Conservation (phyloP, 2,797 vertebrate species). For the Crenichthys baileyi region DNA sequence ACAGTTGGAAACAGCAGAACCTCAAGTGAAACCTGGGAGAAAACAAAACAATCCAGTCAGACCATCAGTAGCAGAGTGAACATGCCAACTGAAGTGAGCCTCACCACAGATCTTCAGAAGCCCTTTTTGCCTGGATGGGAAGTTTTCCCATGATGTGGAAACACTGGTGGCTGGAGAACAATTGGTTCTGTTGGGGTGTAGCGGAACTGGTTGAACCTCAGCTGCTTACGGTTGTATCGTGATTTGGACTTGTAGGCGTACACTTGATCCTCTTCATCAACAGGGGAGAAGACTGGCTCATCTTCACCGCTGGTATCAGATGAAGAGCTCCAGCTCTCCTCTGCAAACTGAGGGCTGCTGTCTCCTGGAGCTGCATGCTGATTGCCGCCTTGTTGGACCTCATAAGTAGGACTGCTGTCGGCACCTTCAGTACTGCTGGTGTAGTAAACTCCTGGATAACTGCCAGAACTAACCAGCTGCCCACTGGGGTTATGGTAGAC, state of each 20-base stretch:
- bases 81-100: neutral
- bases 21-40: too few relatives aligned
- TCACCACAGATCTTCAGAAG: neutral
- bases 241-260: conserved; percentile 3
- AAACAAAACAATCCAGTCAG: too few relatives aligned
- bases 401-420: neutral
- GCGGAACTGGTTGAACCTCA: neutral
- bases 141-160: neutral
- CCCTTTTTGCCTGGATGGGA: neutral
- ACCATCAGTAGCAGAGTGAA: too few relatives aligned
- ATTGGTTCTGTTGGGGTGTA: neutral
- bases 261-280: neutral
- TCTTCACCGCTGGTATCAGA: conserved; percentile 1
- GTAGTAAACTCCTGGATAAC: neutral
- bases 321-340: conserved; percentile 4
- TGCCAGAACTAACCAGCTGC: neutral
- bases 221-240: neutral
- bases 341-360: neutral
- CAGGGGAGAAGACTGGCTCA: conserved; percentile 2
- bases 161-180: neutral
- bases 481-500: neutral
- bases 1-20: too few relatives aligned
- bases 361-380: neutral
- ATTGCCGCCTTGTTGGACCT: neutral
- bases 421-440: neutral